Conservation (phyloP, 2,797 vertebrate species). For the Toxotes lorentzi region DNA sequence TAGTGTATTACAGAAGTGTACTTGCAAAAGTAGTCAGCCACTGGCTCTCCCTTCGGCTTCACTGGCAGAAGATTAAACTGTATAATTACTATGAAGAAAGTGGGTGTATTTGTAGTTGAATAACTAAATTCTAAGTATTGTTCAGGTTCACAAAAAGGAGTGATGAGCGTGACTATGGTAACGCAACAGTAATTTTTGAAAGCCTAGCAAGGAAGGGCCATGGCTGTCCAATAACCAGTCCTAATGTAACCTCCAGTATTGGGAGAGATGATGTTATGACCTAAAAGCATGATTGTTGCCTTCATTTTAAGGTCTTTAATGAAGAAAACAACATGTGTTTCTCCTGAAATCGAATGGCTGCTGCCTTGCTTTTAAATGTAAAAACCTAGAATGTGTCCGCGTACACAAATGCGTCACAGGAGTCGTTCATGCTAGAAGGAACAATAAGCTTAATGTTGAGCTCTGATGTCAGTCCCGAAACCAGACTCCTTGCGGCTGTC, state of each 20-base stretch:
- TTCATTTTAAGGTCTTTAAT: not conserved
- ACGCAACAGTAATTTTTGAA: not conserved
- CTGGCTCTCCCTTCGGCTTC: not conserved
- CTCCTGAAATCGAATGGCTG: too few species aligned
- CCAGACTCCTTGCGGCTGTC: slow-evolving; percentile 20
- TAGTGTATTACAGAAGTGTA: not conserved
- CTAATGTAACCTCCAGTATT: not conserved
- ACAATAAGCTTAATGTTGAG: slow-evolving; percentile 20
- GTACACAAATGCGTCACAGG: slow-evolving; percentile 5
- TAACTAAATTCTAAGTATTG: not conserved
- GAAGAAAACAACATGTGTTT: not conserved
- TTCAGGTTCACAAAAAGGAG: not conserved
- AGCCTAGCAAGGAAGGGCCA: not conserved
- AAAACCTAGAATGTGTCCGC: not conserved
- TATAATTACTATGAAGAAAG: not conserved
- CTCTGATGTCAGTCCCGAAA: slow-evolving; percentile 35
- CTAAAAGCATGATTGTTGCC: not conserved
- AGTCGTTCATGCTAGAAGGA: not conserved
- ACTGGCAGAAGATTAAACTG: slow-evolving; percentile 8
- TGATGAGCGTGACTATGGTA: not conserved
- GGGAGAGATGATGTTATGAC: slow-evolving; percentile 17
- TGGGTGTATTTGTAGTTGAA: not conserved
- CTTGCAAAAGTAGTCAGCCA: not conserved
- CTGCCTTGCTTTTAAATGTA: too few species aligned
- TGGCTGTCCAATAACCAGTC: not conserved